phyloP scores from a whole-genome alignment of 2,797 vertebrate genomes.

The Nannoperca obscura region DNA sequence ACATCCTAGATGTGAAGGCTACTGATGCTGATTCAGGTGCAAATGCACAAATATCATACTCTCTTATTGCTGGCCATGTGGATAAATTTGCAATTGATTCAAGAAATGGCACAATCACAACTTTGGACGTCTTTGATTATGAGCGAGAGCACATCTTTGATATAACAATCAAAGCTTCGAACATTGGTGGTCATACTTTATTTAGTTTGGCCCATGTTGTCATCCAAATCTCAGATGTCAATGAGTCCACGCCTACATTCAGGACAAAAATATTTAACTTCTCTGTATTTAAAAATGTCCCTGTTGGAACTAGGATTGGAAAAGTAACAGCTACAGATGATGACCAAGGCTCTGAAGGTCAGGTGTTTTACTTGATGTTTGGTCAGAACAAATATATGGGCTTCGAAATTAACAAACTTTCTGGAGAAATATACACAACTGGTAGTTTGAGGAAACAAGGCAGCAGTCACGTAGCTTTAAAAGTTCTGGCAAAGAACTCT shows the following conservation, averaged over 20 bases:
- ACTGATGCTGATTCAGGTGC: slow-evolving; percentile 79
- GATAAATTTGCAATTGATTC: slow-evolving; percentile 80
- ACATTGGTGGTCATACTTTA: slow-evolving; percentile 64
- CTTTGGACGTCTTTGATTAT: slow-evolving; percentile 82
- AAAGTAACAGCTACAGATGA: slow-evolving; percentile 80
- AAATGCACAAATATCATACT: slow-evolving; percentile 83
- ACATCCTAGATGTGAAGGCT: slow-evolving; percentile 74
- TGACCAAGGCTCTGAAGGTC: slow-evolving; percentile 82
- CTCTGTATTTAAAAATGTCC: slow-evolving; percentile 79
- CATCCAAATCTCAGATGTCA: slow-evolving; percentile 81
- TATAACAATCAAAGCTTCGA: slow-evolving; percentile 82
- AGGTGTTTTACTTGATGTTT: slow-evolving; percentile 82
- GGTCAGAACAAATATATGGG: slow-evolving; percentile 78
- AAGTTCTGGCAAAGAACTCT: slow-evolving; percentile 83
- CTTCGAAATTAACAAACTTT: slow-evolving; percentile 76
- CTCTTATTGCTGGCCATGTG: slow-evolving; percentile 77
- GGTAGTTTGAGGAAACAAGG: slow-evolving; percentile 78
- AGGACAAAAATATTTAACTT: slow-evolving; percentile 76
- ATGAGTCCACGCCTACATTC: slow-evolving; percentile 84
- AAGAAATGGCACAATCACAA: slow-evolving; percentile 80
- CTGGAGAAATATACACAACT: slow-evolving; percentile 81
- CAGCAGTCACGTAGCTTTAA: slow-evolving; percentile 72
- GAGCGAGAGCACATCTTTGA: slow-evolving; percentile 81
- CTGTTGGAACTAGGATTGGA: slow-evolving; percentile 77
- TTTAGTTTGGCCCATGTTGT: slow-evolving; percentile 78